Evolutionary conservation across 2,888 invertebrate species (phyloP).

Genomic region (Anaspis maculata): DNA sequence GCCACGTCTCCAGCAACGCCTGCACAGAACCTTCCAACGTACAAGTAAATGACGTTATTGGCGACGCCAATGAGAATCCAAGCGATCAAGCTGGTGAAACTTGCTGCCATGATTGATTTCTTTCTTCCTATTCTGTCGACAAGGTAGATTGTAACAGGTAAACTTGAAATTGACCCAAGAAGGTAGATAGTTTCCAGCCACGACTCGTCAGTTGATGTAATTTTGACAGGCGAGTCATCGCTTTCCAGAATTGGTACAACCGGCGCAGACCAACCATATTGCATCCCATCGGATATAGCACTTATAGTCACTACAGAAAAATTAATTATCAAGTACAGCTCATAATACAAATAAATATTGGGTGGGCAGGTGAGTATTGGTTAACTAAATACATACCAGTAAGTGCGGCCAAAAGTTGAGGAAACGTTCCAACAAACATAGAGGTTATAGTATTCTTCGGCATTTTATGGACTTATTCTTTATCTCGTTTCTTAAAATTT

Average conservation of each 20-base stretch:
- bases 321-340: neutral
- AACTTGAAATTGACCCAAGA: slow-evolving; percentile 26
- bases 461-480: no score
- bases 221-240: slow-evolving; percentile 28
- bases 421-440: slow-evolving; percentile 10
- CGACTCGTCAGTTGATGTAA: slow-evolving; percentile 23
- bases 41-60: slow-evolving; percentile 24
- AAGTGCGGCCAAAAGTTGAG: slow-evolving; percentile 11
- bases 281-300: slow-evolving; percentile 39
- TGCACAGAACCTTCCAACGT: slow-evolving; percentile 30
- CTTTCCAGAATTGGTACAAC: slow-evolving; percentile 32
- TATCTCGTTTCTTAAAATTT: no score
- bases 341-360: neutral
- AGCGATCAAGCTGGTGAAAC: slow-evolving; percentile 28
- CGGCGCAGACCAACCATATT: slow-evolving; percentile 38
- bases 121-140: slow-evolving; percentile 33
- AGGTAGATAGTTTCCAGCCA: slow-evolving; percentile 29
- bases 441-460: neutral
- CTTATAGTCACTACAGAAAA: slow-evolving; percentile 32
- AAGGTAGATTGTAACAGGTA: slow-evolving; percentile 31
- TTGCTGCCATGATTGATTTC: slow-evolving; percentile 32
- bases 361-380: neutral
- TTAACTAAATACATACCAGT: slow-evolving; percentile 7
- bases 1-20: slow-evolving; percentile 38
- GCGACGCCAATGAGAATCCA: slow-evolving; percentile 34